Conservation (phyloP, 2,113 vertebrate genomes). For the Laticauda laticaudata region DNA sequence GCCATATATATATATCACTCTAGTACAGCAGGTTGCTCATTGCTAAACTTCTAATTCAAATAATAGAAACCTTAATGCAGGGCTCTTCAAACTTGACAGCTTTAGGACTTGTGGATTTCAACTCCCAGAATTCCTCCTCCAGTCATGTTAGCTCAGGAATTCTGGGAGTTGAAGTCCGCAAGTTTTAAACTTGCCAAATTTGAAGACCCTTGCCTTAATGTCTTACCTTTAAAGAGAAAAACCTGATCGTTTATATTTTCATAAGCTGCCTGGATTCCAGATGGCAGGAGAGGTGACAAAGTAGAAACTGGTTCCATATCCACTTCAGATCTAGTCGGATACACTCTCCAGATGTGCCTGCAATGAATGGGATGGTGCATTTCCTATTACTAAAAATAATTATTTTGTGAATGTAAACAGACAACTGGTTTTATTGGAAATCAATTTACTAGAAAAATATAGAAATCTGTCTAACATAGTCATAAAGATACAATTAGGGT, state of each 20-base stretch:
- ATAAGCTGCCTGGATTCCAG: slow-evolving; percentile 81
- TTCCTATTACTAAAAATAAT: slow-evolving; percentile 5
- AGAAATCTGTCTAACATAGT: not conserved
- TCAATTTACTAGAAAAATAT: not conserved
- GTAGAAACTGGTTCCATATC: slow-evolving; percentile 76
- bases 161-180: too few relatives aligned
- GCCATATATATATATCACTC: not conserved
- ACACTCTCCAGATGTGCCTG: slow-evolving; percentile 84
- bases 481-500: not conserved
- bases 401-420: not conserved
- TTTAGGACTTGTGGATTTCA: too few relatives aligned
- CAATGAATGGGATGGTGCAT: slow-evolving; percentile 38
- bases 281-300: slow-evolving; percentile 81
- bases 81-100: too few relatives aligned
- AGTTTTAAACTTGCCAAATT: too few relatives aligned
- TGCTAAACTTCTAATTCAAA: not conserved
- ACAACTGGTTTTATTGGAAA: not conserved
- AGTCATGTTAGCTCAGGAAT: too few relatives aligned
- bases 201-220: not conserved
- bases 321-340: slow-evolving; percentile 58
- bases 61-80: too few relatives aligned
- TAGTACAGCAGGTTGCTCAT: not conserved
- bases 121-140: too few relatives aligned
- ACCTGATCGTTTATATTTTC: slow-evolving; percentile 72
- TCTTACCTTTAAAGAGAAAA: slow-evolving; percentile 76